phyloP scores from a whole-genome alignment of 2,797 vertebrate species.

The Siniperca undulata region DNA sequence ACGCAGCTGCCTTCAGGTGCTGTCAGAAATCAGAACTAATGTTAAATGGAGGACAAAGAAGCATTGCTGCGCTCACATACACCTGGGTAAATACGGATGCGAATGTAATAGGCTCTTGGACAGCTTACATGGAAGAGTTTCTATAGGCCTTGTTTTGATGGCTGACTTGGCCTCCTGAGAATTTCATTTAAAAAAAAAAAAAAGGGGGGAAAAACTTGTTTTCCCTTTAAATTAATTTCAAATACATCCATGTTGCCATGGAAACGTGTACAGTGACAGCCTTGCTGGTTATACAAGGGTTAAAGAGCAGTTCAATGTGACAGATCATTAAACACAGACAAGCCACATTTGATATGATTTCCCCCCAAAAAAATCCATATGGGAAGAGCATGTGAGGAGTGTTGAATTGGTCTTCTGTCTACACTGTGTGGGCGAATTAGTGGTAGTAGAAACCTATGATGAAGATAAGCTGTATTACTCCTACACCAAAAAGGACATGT shows the following conservation, averaged over 20 bases:
- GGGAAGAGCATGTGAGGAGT: not conserved
- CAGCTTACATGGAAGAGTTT: not conserved
- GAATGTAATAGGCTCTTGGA: not conserved
- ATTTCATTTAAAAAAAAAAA: not conserved
- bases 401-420: not conserved
- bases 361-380: not conserved
- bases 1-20: slow-evolving; percentile 54
- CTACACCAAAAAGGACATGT: not conserved
- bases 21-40: not conserved
- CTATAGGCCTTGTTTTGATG: not conserved
- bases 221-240: not conserved
- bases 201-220: too few relatives aligned
- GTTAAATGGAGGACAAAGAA: rapidly evolving
- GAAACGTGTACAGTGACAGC: too few relatives aligned
- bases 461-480: too few relatives aligned
- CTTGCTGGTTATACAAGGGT: not conserved
- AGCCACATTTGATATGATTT: not conserved
- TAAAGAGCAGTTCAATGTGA: not conserved
- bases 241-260: not conserved
- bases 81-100: not conserved
- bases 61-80: not conserved
- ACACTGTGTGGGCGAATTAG: not conserved
- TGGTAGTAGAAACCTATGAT: not conserved
- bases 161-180: too few relatives aligned
- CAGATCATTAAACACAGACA: not conserved